phyloP scores from a whole-genome alignment of 2,888 invertebrate species.

The Allacma fusca region DNA sequence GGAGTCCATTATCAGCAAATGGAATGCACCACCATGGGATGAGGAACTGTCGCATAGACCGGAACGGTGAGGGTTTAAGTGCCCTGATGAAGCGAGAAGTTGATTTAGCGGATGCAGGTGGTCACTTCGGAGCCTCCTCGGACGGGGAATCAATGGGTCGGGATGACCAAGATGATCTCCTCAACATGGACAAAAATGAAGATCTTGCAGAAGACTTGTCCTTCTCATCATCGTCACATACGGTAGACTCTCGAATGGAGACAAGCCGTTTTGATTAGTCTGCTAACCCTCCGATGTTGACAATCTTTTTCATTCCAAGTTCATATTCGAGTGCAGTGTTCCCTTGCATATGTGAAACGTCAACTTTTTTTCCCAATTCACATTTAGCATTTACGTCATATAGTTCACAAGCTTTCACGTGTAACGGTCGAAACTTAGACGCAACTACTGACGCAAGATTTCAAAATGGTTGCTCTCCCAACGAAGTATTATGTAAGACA shows the following conservation, averaged over 20 bases:
- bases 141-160: slow-evolving; percentile 59
- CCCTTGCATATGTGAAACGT: slow-evolving; percentile 17
- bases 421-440: not conserved
- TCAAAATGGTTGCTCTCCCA: not conserved
- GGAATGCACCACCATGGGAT: slow-evolving; percentile 54
- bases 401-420: slow-evolving; percentile 16
- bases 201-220: slow-evolving; percentile 61
- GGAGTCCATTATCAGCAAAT: slow-evolving; percentile 58
- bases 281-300: slow-evolving; percentile 36
- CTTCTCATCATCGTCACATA: slow-evolving; percentile 59
- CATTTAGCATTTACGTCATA: slow-evolving; percentile 28
- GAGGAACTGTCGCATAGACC: slow-evolving; percentile 50
- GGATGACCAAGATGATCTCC: slow-evolving; percentile 59
- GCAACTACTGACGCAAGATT: not conserved
- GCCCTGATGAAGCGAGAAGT: slow-evolving; percentile 59
- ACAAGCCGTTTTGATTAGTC: slow-evolving; percentile 60
- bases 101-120: slow-evolving; percentile 57
- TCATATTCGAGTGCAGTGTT: slow-evolving; percentile 32
- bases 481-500: not conserved
- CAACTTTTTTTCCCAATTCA: not conserved
- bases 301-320: slow-evolving; percentile 42
- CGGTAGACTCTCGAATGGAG: slow-evolving; percentile 44
- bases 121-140: slow-evolving; percentile 57
- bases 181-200: slow-evolving; percentile 59
- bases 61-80: slow-evolving; percentile 48